Percentiles rank a stretch among this genome's conserved stretches.
Conservation (phyloP, 2,797 vertebrate species). For the Xyrichtys novacula region DNA sequence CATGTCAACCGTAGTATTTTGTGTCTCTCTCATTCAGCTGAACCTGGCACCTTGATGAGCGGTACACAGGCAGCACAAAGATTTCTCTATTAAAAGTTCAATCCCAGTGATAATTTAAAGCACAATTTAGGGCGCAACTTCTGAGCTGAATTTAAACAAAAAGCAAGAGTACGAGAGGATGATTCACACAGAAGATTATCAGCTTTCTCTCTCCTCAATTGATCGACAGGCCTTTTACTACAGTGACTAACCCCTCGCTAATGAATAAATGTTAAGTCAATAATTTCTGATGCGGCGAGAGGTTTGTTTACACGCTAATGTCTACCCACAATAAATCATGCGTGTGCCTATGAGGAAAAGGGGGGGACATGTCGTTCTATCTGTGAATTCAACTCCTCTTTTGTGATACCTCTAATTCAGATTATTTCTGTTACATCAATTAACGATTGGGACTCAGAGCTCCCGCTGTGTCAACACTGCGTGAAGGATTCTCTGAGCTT, state of each 20-base stretch:
- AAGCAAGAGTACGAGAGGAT: slow-evolving; percentile 9
- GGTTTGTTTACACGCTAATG: slow-evolving; percentile 22
- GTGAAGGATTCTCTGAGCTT: slow-evolving; percentile 29
- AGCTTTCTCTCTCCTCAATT: slow-evolving; percentile 4
- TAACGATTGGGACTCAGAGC: slow-evolving; percentile 19
- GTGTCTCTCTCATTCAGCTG: slow-evolving; percentile 63
- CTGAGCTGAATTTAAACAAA: slow-evolving; percentile 30
- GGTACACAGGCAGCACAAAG: slow-evolving; percentile 61
- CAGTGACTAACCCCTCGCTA: slow-evolving; percentile 12
- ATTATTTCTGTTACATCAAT: slow-evolving; percentile 1
- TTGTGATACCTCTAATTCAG: not conserved
- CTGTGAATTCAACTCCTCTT: not conserved
- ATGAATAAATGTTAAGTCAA: slow-evolving; percentile 19
- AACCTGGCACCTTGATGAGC: slow-evolving; percentile 72
- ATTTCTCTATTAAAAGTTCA: slow-evolving; percentile 69
- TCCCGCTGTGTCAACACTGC: slow-evolving; percentile 8
- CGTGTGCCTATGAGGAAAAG: not conserved
- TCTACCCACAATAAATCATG: slow-evolving; percentile 6
- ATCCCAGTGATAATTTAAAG: slow-evolving; percentile 47
- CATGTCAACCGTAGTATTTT: slow-evolving; percentile 77
- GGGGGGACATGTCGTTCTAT: not conserved
- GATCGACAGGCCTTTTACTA: slow-evolving; percentile 17
- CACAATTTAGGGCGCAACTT: slow-evolving; percentile 43
- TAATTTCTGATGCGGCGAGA: slow-evolving; percentile 9
- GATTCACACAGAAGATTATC: slow-evolving; percentile 20